phyloP scores from a whole-genome alignment of 92 coral and sea anemone species.

The Palythoa grandis region DNA sequence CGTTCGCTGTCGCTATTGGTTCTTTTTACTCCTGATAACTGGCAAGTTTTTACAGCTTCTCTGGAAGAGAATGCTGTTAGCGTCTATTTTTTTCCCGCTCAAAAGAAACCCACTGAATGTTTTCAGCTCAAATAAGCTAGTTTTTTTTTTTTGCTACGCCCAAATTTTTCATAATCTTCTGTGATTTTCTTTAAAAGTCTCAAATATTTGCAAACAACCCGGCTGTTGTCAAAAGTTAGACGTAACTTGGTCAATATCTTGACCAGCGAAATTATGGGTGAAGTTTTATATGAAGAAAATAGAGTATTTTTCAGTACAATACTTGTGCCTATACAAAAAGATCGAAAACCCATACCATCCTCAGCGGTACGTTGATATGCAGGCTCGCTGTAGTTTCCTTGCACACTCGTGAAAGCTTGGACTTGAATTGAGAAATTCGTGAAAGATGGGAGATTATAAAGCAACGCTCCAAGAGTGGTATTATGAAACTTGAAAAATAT shows the following conservation, averaged over 20 bases:
- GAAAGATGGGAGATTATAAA: not conserved
- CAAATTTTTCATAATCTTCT: no score
- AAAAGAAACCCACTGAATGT: no score
- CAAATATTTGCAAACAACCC: not conserved
- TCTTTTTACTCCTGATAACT: not conserved
- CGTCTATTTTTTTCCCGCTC: not conserved
- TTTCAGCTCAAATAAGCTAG: not conserved
- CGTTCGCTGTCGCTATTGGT: no score
- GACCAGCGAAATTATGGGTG: no score
- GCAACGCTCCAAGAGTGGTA: no score
- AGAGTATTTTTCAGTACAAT: no score
- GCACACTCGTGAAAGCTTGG: conserved; percentile 3
- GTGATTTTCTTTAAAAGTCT: not conserved
- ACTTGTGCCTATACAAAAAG: no score
- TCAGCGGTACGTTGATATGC: not conserved
- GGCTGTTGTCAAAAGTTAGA: not conserved
- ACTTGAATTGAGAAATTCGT: conserved; percentile 21
- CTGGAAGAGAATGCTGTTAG: not conserved
- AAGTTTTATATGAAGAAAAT: no score
- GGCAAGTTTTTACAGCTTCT: not conserved
- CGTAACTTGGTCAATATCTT: not conserved
- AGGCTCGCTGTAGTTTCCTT: not conserved
- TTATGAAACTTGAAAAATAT: not conserved
- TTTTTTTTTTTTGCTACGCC: not conserved
- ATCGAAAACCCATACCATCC: not conserved